These are phyloP conservation scores for Mesocricetus auratus DNA, from an alignment of 2,113 vertebrate species.

Conservation along the genomic window DNA sequence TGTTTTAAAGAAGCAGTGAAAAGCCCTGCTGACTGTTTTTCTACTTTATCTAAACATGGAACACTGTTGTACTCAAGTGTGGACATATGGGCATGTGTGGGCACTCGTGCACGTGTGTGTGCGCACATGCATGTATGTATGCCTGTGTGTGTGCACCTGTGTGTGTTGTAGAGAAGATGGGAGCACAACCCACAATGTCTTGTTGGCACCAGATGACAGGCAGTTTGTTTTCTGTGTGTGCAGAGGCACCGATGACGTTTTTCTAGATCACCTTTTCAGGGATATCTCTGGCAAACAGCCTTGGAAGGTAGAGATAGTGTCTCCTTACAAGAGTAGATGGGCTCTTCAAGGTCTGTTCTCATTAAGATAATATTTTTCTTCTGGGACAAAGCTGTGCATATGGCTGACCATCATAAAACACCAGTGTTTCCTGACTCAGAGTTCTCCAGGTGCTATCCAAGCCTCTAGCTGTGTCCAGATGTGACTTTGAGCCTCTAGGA, in stretches of 20 bases:
- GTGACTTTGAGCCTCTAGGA: not conserved
- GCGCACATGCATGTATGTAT: not conserved
- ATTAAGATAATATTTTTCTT: not conserved
- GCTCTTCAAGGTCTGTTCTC: not conserved
- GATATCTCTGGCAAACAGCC: not conserved
- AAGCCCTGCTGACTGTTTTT: not conserved
- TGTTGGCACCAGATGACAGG: not conserved
- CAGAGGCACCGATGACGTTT: not conserved
- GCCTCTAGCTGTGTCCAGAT: too few species aligned
- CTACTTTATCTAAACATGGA: slow-evolving; percentile 29
- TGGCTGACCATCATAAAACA: not conserved
- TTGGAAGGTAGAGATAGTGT: not conserved
- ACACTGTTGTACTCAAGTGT: not conserved
- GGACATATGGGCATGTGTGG: too few species aligned
- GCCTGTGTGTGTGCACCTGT: not conserved
- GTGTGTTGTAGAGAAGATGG: not conserved
- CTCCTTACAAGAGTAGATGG: not conserved
- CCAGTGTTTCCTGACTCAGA: not conserved
- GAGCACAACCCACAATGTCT: not conserved
- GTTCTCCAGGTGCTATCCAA: not conserved
- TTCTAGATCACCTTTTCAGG: not conserved
- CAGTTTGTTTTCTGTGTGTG: not conserved
- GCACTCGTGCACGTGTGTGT: not conserved
- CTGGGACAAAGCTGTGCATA: not conserved
- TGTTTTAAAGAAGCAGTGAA: slow-evolving; percentile 36